Percentiles rank a stretch among this genome's conserved stretches.
Conservation (phyloP, 2,113 vertebrate genomes). For the Notiomystis cincta region DNA sequence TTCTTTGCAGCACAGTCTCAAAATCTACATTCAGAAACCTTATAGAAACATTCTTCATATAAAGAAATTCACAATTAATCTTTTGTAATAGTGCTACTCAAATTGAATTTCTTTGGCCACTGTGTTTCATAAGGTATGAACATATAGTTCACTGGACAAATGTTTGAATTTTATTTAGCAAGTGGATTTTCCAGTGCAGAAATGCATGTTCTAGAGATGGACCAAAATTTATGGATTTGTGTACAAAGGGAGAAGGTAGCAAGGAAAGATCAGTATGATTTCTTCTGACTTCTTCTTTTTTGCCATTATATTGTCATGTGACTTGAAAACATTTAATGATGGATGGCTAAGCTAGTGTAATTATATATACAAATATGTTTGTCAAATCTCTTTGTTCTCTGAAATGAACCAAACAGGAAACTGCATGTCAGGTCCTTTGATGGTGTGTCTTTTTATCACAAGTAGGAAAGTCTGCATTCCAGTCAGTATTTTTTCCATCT, state of each 20-base stretch:
- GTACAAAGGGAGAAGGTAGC: not conserved
- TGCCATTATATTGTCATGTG: not conserved
- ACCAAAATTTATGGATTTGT: not conserved
- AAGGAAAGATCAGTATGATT: not conserved
- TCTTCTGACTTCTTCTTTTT: not conserved
- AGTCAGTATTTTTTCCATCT: not conserved
- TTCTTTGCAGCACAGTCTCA: not conserved
- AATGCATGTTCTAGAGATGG: not conserved
- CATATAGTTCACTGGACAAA: not conserved
- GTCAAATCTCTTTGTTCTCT: not conserved
- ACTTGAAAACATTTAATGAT: not conserved
- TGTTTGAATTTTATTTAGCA: conserved; percentile 26
- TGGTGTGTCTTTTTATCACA: not conserved
- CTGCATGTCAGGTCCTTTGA: not conserved
- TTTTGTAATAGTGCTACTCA: not conserved
- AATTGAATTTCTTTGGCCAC: not conserved
- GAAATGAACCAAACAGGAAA: conserved; percentile 42
- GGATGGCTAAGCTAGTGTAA: not conserved
- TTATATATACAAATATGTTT: not conserved
- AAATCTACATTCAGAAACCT: not conserved
- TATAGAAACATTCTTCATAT: not conserved
- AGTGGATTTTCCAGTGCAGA: not conserved
- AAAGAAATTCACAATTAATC: not conserved
- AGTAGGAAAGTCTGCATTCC: not conserved
- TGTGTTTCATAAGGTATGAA: not conserved